Conservation (phyloP, 2,113 vertebrate species). For the Sceloporus tristichus region DNA sequence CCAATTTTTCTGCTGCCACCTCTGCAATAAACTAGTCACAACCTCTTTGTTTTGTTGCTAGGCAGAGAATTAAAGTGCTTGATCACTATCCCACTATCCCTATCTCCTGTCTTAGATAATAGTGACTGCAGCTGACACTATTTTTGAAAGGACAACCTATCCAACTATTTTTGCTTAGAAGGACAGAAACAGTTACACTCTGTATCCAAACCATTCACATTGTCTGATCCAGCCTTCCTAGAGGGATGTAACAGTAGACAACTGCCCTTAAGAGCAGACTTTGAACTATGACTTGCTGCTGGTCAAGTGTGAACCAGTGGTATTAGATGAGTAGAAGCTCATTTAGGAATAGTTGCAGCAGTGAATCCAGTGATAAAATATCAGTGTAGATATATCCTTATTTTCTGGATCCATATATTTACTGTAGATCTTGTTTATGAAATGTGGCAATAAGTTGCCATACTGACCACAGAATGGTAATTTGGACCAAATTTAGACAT, state of each 20-base stretch:
- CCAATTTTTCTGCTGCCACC: not conserved
- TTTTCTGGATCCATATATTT: slow-evolving; percentile 1
- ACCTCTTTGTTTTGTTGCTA: not conserved
- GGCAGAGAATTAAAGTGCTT: not conserved
- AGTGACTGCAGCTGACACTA: not conserved
- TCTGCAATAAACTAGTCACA: not conserved
- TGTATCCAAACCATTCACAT: not conserved
- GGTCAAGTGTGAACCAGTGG: not conserved
- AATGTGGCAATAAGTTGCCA: not conserved
- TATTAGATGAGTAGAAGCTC: not conserved
- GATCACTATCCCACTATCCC: not conserved
- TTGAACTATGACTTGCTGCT: not conserved
- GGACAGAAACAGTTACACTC: not conserved
- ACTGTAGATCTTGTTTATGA: not conserved
- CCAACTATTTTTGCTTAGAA: not conserved
- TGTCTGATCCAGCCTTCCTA: not conserved
- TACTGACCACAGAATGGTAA: not conserved
- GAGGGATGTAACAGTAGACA: not conserved
- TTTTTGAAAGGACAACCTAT: not conserved
- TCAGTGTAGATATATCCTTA: not conserved
- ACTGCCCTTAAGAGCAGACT: not conserved
- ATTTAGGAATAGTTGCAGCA: not conserved
- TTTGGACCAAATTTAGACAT: not conserved
- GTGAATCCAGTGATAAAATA: not conserved
- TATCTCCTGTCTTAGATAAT: not conserved